Percentiles rank a stretch among this genome's conserved stretches.
These are phyloP conservation scores for Sander lucioperca DNA, from an alignment of 2,113 vertebrate species.

Conservation along the genomic window DNA sequence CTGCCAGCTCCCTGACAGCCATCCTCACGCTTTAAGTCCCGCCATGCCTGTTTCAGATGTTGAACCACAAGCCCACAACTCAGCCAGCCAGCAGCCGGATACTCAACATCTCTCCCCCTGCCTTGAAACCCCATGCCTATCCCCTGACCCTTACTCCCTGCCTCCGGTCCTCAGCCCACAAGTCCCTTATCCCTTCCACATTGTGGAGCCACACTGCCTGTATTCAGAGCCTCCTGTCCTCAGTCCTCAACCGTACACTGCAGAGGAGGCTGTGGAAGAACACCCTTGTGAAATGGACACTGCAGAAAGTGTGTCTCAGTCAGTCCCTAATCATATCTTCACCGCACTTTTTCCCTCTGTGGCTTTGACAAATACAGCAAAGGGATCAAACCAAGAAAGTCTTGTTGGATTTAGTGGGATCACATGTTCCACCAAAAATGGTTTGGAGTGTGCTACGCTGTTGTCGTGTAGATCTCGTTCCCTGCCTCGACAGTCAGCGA, in stretches of 20 bases:
- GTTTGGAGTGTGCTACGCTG: neutral
- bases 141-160: conserved; percentile 54
- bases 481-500: conserved; percentile 13
- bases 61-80: conserved; percentile 25
- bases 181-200: conserved; percentile 13
- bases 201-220: conserved; percentile 9
- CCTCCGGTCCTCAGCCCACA: conserved; percentile 80
- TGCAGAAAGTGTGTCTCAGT: neutral
- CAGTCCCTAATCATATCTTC: neutral
- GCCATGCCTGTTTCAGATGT: conserved; percentile 49
- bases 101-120: neutral
- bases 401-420: neutral
- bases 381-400: neutral
- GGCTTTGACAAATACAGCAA: neutral
- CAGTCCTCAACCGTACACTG: conserved; percentile 56
- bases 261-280: conserved; percentile 25
- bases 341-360: neutral
- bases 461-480: conserved; percentile 32
- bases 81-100: conserved; percentile 15
- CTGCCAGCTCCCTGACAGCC: conserved; percentile 4
- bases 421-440: neutral
- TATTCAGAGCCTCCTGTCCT: conserved; percentile 71
- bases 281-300: conserved; percentile 23
- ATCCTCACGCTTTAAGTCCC: conserved; percentile 20
- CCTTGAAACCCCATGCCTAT: neutral